A percentile compares a stretch with the other conserved stretches of the same genome.
Evolutionary conservation across 2,888 invertebrate species (phyloP).

Genomic region (Tromatobia lineatoria): DNA sequence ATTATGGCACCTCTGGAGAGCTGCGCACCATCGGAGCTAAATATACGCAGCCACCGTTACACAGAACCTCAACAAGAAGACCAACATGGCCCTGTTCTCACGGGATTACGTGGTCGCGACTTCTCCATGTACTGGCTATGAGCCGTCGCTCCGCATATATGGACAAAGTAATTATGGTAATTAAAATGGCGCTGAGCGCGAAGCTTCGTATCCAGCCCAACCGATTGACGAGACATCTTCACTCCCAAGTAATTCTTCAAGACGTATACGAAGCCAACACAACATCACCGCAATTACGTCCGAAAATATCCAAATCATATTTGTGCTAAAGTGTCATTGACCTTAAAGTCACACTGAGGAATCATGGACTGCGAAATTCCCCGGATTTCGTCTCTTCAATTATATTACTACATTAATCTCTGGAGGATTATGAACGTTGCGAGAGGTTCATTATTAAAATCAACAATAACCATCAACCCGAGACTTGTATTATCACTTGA

Average conservation of each 20-base stretch:
- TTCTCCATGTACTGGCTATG: neutral
- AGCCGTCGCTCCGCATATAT: slow-evolving; percentile 18
- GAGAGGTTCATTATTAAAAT: slow-evolving; percentile 17
- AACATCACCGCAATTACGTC: neutral
- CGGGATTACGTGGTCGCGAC: slow-evolving; percentile 41
- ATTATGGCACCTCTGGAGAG: slow-evolving; percentile 19
- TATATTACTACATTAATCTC: slow-evolving; percentile 22
- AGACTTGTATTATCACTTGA: too few relatives aligned
- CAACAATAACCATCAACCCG: neutral
- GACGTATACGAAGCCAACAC: neutral
- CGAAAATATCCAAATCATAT: neutral
- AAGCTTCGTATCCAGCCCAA: slow-evolving; percentile 1
- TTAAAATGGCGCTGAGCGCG: slow-evolving; percentile 39
- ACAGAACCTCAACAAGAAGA: slow-evolving; percentile 13
- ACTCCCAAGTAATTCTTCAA: neutral
- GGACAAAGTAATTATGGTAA: slow-evolving; percentile 43
- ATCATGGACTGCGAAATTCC: neutral
- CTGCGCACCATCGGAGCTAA: neutral
- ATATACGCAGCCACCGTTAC: neutral
- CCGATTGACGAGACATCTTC: slow-evolving; percentile 43
- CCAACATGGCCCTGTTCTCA: slow-evolving; percentile 46
- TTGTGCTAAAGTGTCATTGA: slow-evolving; percentile 8
- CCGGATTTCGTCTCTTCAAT: slow-evolving; percentile 8
- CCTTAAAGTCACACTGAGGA: neutral
- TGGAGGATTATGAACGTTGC: neutral